Evolutionary conservation across 2,888 invertebrate species (phyloP).

Genomic region (Linhomoeus sp.): DNA sequence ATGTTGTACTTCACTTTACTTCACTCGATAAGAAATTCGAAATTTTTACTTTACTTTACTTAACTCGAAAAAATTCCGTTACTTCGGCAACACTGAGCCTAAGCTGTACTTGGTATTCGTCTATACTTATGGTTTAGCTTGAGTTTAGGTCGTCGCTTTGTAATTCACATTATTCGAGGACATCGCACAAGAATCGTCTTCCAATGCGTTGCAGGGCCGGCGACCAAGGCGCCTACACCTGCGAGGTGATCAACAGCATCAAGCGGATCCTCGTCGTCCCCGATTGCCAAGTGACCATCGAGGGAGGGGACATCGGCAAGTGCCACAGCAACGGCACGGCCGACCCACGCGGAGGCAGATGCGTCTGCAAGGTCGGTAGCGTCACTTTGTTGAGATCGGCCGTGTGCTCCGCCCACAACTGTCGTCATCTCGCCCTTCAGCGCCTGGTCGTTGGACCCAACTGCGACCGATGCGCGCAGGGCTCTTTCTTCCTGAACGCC

Average conservation of each 20-base stretch:
- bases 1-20: no score
- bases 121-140: no score
- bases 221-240: slow-evolving; percentile 90
- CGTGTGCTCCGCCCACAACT: no score
- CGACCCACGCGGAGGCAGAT: slow-evolving; percentile 37
- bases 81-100: no score
- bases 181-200: no score
- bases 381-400: no score
- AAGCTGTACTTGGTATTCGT: no score
- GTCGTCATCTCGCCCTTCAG: slow-evolving; percentile 31
- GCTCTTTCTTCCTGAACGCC: slow-evolving; percentile 62
- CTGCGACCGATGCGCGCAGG: slow-evolving; percentile 68
- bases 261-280: slow-evolving; percentile 67
- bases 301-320: slow-evolving; percentile 19
- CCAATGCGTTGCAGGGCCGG: slow-evolving; percentile 13
- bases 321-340: slow-evolving; percentile 59
- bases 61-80: no score
- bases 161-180: no score
- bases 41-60: no score
- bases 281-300: slow-evolving; percentile 66
- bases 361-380: slow-evolving; percentile 56
- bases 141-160: no score
- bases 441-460: slow-evolving; percentile 51
- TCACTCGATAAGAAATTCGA: no score
- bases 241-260: slow-evolving; percentile 74